Evolutionary conservation across 2,797 vertebrate genomes (phyloP).

Genomic region (Spinus pinus): DNA sequence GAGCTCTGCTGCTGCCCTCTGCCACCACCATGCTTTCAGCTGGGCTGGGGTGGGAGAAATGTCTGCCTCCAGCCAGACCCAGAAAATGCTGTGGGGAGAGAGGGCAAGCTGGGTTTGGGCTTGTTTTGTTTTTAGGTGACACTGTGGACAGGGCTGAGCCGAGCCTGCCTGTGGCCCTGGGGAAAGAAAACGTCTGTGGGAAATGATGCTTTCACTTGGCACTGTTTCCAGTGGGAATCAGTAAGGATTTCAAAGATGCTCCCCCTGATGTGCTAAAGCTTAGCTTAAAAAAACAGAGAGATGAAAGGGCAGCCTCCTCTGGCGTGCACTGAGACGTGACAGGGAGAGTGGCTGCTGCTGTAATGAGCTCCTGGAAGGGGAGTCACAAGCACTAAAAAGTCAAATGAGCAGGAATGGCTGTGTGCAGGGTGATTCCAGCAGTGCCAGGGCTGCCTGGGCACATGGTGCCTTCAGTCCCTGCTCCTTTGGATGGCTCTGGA

Average conservation of each 20-base stretch:
- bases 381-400: not conserved
- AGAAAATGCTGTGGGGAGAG: not conserved
- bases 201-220: not conserved
- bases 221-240: not conserved
- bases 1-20: not conserved
- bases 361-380: not conserved
- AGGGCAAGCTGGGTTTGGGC: not conserved
- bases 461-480: not conserved
- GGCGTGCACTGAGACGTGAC: not conserved
- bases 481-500: not conserved
- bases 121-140: not conserved
- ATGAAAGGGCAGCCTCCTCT: conserved; percentile 38
- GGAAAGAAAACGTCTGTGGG: not conserved
- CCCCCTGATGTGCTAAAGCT: conserved; percentile 9
- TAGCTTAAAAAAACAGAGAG: not conserved
- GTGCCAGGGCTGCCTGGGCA: not conserved
- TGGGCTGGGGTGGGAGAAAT: not conserved
- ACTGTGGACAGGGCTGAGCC: not conserved
- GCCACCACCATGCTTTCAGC: not conserved
- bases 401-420: not conserved
- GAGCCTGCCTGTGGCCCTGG: not conserved
- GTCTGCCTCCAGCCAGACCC: not conserved
- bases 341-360: not conserved
- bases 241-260: conserved; percentile 38
- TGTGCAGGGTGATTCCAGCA: not conserved